Evolutionary conservation across 2,113 vertebrate species (phyloP).

Genomic region (Apteryx mantelli): DNA sequence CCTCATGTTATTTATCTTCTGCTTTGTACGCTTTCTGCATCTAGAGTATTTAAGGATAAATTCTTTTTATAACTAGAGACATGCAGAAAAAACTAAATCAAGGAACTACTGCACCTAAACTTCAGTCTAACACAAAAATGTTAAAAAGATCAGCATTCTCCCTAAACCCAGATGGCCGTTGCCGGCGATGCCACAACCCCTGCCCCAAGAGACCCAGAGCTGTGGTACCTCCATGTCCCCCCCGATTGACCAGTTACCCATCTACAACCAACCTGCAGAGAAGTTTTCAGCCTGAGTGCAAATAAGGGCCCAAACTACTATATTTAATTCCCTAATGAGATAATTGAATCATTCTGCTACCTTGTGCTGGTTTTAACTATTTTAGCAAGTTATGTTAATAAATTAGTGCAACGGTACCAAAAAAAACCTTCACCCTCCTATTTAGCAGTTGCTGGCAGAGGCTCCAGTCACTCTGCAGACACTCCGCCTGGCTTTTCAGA

Average conservation of each 20-base stretch:
- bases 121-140: background rate
- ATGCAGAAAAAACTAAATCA: background rate
- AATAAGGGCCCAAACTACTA: background rate
- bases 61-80: background rate
- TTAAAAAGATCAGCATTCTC: background rate
- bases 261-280: background rate
- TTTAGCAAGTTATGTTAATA: background rate
- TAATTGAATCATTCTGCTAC: background rate
- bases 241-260: background rate
- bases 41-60: background rate
- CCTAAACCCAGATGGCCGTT: background rate
- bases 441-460: background rate
- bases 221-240: background rate
- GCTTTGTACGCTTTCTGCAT: background rate
- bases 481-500: background rate
- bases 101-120: background rate
- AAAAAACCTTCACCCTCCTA: background rate
- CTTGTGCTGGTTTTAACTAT: background rate
- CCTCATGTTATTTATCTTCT: background rate
- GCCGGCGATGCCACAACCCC: background rate
- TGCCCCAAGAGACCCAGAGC: background rate
- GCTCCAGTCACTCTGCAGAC: background rate
- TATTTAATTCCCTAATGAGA: background rate
- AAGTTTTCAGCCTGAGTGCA: background rate
- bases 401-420: rapidly evolving